Percentiles rank a stretch among this genome's conserved stretches.
Conservation (phyloP, 2,113 vertebrate genomes). For the Lophius piscatorius region DNA sequence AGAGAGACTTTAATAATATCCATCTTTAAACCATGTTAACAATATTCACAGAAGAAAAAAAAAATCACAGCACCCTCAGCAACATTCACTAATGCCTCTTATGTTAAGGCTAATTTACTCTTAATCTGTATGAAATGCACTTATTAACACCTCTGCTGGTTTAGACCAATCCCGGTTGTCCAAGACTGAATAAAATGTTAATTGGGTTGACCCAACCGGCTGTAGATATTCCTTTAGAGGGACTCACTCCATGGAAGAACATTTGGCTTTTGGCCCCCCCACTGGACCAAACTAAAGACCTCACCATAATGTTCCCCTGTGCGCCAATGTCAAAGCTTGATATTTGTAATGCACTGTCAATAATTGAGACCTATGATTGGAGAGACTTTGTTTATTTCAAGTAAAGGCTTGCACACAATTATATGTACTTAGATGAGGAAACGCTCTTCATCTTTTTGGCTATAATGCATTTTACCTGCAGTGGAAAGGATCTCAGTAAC, state of each 20-base stretch:
- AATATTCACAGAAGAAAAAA: not conserved
- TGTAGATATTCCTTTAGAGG: constrained; percentile 11
- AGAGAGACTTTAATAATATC: too few relatives aligned
- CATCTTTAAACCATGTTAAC: too few relatives aligned
- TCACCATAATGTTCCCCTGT: not conserved
- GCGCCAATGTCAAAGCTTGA: not conserved
- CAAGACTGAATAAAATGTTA: constrained; percentile 28
- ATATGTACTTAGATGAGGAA: not conserved
- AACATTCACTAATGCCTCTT: not conserved
- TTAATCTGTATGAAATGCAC: constrained; percentile 19
- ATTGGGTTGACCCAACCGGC: constrained; percentile 27
- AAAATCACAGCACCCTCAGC: constrained; percentile 1
- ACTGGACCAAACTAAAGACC: constrained; percentile 13
- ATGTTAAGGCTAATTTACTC: constrained; percentile 27
- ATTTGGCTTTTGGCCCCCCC: constrained; percentile 28
- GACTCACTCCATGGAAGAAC: constrained; percentile 7
- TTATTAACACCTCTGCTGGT: constrained; percentile 30
- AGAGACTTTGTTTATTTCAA: too few relatives aligned
- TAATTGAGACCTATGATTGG: too few relatives aligned
- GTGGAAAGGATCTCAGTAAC: too few relatives aligned
- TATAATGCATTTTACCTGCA: not conserved
- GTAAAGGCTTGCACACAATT: too few relatives aligned
- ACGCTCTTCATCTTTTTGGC: not conserved
- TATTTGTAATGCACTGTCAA: not conserved
- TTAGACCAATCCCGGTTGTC: not conserved